Evolutionary conservation across 2,888 invertebrate genomes (phyloP), one percentile per base, ranked within the genome.

Genomic region (Endomychus coccineus): DNA sequence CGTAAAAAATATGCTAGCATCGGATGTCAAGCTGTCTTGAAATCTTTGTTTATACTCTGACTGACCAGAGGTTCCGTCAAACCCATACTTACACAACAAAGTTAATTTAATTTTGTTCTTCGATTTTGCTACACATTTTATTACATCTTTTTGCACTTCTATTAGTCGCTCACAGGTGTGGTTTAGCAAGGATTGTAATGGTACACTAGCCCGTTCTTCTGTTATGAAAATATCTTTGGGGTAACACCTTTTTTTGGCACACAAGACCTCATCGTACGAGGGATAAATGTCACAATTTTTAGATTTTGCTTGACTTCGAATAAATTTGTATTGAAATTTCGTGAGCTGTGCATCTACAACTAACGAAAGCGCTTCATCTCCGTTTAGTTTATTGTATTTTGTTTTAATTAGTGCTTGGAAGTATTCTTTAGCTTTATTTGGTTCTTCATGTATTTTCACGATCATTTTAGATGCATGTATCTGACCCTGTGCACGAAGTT

Each of bases 1-100:
- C 24, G 15, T 52, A 28, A 44, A 48, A 39, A 56, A 55, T 22
- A 56, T 45, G 30, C 42, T 44, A 3, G 48, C 44, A 40, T 54
- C 53, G 22, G 36, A 27, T 6, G 23, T 16, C 13, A 9, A 12
- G 12, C 16, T 12, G 33, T 46, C 39, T 13, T 36, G 11, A 33
- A 53, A 50, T 32, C 43, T 48, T 40, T 52, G 48, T 41, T 53
- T 48, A 23, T 34, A 53, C 34, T 48, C 36, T 44, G 39, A 9
- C 36, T 30, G 31, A 42, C 47, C 21, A 35, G 47, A 17, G 21
- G 6, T 19, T 43, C 52, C 42, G 48, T 52, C 43, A 45, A 50
- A 34, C 10, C 52, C 52, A 50, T 51, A 54, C 40, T 55, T 53
- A 10, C 33, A 48, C 6, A 19, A 7, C n/a, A 19, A 19, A n/a